Base-by-base conservation (phyloP, 2,113 vertebrate species). In the Seriola rivoliana region DNA sequence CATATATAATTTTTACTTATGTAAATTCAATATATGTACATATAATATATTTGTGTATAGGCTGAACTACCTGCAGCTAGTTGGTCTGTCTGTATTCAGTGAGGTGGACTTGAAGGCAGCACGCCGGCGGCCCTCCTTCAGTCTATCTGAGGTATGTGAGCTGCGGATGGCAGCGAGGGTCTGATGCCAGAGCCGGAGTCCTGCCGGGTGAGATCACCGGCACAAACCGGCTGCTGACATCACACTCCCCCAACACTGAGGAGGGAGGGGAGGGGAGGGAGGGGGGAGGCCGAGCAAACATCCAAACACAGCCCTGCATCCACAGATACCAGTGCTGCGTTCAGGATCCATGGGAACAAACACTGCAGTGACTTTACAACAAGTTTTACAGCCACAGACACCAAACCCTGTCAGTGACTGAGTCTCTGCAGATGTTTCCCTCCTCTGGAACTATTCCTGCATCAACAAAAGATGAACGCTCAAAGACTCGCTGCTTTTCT, bases 191-290 rank as follows among this genome's bases (percentile, higher is more conserved):
- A 72, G 58, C 46, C 60, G 44, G 59, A 86, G 78, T 89, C 82
- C 79, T 50, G 82, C 55, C 8, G 50, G 25, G 63, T 88, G 89
- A 86, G 80, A 79, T 90, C 89, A 90, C 55, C 78, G 10, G 21
- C 78, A 58, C 74, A 90, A 79, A 84, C 50, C 0, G 74, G 78
- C 71, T 68, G 73, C 73, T 90, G 85, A 90, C 88, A 86, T 88
- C 88, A 90, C 77, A 3, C 0, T 52, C 54, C 69, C 65, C 57
- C 73, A 32, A 23, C 69, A 4, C 23, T 0, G 3, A 8, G 36
- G 16, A 21, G 25, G 34, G 12, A 12, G 19, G 1, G 29, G 25
- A 21, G 25, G 34, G 12, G 17, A 13, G 1, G 29, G 25, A 2
- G 25, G 25, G 13, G 19, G 19, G 58, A 17, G 52, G 55, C 13